A percentile compares a stretch with the other conserved stretches of the same genome.
Conservation (phyloP, 2,113 vertebrate species). For the Vireo altiloquus region DNA sequence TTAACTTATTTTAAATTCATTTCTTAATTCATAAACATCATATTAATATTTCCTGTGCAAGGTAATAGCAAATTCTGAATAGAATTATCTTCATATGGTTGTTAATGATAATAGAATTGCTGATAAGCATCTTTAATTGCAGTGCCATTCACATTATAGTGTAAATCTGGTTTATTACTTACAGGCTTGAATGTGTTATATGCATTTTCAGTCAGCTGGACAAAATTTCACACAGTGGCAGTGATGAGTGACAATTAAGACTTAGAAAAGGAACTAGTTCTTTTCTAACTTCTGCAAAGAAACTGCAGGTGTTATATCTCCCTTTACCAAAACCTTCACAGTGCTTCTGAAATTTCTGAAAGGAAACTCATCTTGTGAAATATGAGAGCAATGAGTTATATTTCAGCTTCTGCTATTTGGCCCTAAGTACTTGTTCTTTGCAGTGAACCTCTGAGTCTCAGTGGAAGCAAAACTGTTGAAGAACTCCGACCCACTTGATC, state of each 20-base stretch:
- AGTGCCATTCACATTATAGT: background rate
- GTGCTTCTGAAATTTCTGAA: constrained; percentile 19
- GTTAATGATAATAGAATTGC: background rate
- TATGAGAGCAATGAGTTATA: background rate
- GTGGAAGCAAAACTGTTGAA: background rate
- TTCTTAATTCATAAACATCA: background rate
- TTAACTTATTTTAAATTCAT: background rate
- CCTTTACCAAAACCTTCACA: background rate
- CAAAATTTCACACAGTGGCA: background rate
- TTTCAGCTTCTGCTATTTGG: background rate
- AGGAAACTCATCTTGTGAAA: background rate
- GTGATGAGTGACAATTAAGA: background rate
- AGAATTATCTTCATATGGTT: background rate
- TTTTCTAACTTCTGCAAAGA: background rate
- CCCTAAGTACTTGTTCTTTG: background rate
- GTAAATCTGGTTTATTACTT: background rate
- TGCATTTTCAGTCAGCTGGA: background rate
- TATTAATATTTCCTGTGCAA: background rate
- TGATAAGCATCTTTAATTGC: background rate
- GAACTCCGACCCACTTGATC: background rate
- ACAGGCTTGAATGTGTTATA: background rate
- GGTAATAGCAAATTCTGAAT: background rate
- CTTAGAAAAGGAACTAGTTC: background rate
- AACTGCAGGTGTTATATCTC: background rate
- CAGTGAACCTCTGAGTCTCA: background rate